Conservation (phyloP, 2,113 vertebrate genomes). For the Apeltes quadracus region DNA sequence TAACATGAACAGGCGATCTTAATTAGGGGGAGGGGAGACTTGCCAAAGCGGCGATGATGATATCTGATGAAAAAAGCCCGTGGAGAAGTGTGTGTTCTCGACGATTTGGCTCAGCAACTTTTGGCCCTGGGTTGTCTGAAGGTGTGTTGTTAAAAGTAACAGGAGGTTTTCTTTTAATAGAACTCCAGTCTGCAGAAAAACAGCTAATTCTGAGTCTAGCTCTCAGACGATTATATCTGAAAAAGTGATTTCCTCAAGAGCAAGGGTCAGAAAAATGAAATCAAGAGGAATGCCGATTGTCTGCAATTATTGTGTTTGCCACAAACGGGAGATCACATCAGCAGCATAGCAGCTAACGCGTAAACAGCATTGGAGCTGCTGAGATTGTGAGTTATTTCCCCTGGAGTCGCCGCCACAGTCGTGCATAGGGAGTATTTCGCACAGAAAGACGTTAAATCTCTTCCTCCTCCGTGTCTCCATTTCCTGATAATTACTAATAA, state of each 20-base stretch:
- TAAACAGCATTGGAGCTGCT: neutral
- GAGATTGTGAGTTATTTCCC: neutral
- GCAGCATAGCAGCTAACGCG: neutral
- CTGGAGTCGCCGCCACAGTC: neutral
- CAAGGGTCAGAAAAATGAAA: neutral
- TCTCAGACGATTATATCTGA: neutral
- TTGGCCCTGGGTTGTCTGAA: neutral
- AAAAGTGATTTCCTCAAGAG: neutral
- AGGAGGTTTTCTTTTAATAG: slow-evolving; percentile 9
- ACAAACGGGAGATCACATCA: neutral
- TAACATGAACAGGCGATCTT: slow-evolving; percentile 46
- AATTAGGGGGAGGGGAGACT: slow-evolving; percentile 48
- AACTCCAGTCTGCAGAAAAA: neutral
- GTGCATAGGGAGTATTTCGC: neutral
- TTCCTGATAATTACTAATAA: neutral
- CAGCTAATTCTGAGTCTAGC: neutral
- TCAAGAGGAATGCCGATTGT: neutral
- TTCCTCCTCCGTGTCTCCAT: slow-evolving; percentile 22
- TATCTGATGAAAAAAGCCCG: slow-evolving; percentile 34
- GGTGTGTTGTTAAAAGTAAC: slow-evolving; percentile 3
- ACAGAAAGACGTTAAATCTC: slow-evolving; percentile 1
- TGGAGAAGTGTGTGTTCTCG: slow-evolving; percentile 23
- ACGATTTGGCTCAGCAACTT: slow-evolving; percentile 24
- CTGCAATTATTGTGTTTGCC: neutral
- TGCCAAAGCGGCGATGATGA: slow-evolving; percentile 34